Evolutionary conservation across 2,888 invertebrate species (phyloP).

Genomic region (Lissocephala sabroskyi): DNA sequence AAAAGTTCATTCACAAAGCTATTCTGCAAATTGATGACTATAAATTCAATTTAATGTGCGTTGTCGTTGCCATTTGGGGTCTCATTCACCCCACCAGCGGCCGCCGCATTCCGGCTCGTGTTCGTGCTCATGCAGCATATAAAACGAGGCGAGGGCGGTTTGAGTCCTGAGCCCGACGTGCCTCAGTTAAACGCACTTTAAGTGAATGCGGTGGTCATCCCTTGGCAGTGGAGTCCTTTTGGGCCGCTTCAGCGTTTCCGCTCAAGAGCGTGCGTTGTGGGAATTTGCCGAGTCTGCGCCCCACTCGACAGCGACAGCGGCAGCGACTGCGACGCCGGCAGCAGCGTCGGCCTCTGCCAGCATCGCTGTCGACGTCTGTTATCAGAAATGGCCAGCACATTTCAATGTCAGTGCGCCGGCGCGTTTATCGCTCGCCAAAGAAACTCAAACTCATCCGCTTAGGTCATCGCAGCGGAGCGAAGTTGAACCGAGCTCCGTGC

Average conservation of each 20-base stretch:
- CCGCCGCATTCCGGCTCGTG: conserved; percentile 2
- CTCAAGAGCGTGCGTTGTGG: not conserved
- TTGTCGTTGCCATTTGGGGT: conserved; percentile 36
- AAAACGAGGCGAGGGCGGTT: not conserved
- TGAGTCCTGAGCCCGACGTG: conserved; percentile 6
- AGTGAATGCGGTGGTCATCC: conserved; percentile 11
- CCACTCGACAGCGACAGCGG: conserved; percentile 5
- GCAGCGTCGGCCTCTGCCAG: no score
- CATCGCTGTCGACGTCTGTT: conserved; percentile 14
- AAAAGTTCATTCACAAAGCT: conserved; percentile 63
- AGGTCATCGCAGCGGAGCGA: conserved; percentile 27
- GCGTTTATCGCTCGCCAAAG: conserved; percentile 26
- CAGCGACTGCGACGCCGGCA: not conserved
- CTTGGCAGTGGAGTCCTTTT: conserved; percentile 14
- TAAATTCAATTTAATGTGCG: conserved; percentile 67
- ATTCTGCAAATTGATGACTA: conserved; percentile 64
- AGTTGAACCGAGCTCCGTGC: conserved; percentile 16
- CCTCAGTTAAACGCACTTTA: conserved; percentile 10
- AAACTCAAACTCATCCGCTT: no score
- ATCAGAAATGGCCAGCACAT: conserved; percentile 21
- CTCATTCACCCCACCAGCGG: not conserved
- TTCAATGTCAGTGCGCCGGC: conserved; percentile 37
- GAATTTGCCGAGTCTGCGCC: conserved; percentile 47
- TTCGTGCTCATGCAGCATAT: not conserved
- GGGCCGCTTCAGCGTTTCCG: not conserved